A percentile compares a stretch with the other conserved stretches of the same genome.
These are phyloP conservation scores for Aporophyla lueneburgensis DNA, from an alignment of 2,888 invertebrate genomes.

Conservation along the genomic window DNA sequence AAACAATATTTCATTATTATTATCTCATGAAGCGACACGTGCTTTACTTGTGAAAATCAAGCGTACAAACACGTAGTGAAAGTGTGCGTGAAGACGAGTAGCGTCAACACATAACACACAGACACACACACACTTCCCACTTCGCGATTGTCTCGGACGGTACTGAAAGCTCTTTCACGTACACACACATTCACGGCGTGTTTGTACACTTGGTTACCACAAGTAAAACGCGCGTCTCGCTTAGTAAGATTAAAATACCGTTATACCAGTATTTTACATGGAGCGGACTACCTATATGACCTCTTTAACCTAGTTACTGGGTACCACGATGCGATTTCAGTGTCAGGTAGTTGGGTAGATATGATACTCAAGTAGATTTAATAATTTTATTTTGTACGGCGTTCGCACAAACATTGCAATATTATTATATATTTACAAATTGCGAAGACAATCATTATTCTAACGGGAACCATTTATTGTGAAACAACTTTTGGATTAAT, in stretches of 20 bases:
- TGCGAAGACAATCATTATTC: conserved; percentile 59
- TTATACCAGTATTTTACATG: not conserved
- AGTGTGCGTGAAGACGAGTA: too few species aligned
- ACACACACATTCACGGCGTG: too few species aligned
- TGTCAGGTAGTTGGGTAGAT: not conserved
- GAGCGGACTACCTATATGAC: not conserved
- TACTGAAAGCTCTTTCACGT: not conserved
- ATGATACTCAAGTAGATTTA: conserved; percentile 53
- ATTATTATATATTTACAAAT: conserved; percentile 62
- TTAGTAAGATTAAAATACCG: not conserved
- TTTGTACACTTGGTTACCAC: not conserved
- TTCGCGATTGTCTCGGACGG: too few species aligned
- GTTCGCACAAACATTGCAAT: conserved; percentile 56
- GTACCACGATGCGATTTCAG: not conserved
- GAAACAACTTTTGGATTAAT: conserved; percentile 48
- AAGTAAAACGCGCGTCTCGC: not conserved
- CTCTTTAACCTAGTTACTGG: not conserved
- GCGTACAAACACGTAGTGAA: too few species aligned
- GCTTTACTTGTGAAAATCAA: too few species aligned
- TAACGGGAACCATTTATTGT: conserved; percentile 55
- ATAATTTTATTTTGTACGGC: conserved; percentile 72
- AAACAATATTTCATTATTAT: too few species aligned
- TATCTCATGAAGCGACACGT: too few species aligned
- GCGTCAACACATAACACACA: too few species aligned
- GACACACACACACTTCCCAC: too few species aligned